A percentile compares a stretch with the other conserved stretches of the same genome.
Conservation (phyloP, 2,113 vertebrate genomes). For the Eleginops maclovinus region DNA sequence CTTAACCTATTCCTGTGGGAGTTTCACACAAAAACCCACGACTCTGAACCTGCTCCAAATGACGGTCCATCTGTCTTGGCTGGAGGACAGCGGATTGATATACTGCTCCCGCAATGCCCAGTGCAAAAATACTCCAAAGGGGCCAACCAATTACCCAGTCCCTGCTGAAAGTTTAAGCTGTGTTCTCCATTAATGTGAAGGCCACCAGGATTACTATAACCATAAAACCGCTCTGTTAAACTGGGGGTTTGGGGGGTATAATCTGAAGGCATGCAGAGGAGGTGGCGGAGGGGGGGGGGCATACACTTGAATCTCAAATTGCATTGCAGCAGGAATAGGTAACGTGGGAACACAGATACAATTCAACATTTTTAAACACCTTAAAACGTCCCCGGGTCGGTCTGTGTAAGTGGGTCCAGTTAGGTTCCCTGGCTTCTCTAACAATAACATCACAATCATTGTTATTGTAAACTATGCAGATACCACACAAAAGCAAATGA, state of each 20-base stretch:
- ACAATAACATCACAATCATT: too few species aligned
- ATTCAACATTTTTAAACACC: too few species aligned
- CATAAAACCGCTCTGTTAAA: slow-evolving; percentile 62
- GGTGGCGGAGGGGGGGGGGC: slow-evolving; percentile 20
- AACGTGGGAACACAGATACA: too few species aligned
- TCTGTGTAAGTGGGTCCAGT: too few species aligned
- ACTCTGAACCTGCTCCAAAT: slow-evolving; percentile 52
- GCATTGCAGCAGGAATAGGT: too few species aligned
- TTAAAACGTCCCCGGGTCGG: too few species aligned
- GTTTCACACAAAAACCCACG: slow-evolving; percentile 49
- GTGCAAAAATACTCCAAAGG: slow-evolving; percentile 58
- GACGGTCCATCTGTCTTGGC: slow-evolving; percentile 62
- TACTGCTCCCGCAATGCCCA: slow-evolving; percentile 57
- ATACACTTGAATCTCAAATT: too few species aligned
- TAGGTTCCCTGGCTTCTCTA: too few species aligned
- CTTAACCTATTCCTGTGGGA: slow-evolving; percentile 58
- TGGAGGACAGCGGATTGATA: slow-evolving; percentile 51
- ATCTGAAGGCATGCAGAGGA: not conserved
- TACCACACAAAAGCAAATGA: too few species aligned
- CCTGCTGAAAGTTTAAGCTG: slow-evolving; percentile 52
- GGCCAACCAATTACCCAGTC: slow-evolving; percentile 57
- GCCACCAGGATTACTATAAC: slow-evolving; percentile 66
- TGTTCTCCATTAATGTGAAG: slow-evolving; percentile 68
- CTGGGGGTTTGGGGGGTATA: not conserved
- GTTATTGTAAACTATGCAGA: too few species aligned